Evolutionary conservation across 2,888 invertebrate genomes (phyloP), one percentile per base, ranked within the genome.

Genomic region (Coenonympha glycerion): DNA sequence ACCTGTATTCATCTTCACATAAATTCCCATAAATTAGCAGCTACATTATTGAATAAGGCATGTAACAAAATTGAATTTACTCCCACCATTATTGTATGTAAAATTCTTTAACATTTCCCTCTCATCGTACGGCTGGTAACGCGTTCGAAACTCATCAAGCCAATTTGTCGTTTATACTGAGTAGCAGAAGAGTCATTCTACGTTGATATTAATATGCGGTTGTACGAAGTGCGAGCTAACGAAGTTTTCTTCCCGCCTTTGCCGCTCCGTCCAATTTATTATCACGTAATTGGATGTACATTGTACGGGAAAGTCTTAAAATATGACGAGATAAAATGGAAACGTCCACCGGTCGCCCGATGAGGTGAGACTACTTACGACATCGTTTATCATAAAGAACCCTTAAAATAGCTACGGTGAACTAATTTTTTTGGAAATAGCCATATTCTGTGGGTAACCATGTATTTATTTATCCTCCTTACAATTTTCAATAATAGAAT

Each of bases 211-310:
- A 41, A 33, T 41, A 31, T 3, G 48, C 16, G 40, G 31, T 30
- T 22, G 22, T 22, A 37, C 40, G 33, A 34, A 31, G 13, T 24
- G 21, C 19, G 40, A 13, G 47, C 46, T 52, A 52, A 56, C 56
- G 36, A 50, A 52, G 41, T 54, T 53, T 45, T 40, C 54, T 31
- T 47, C 45, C 44, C 47, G 47, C 45, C 52, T 47, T 44, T 42
- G 18, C 45, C 36, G 30, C 34, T 47, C 41, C 48, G 55, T 55
- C 48, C 55, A 58, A 51, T 58, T 57, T 56, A 47, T 57, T 58
- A 50, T 44, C 34, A 53, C 30, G 52, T 52, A 49, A 52, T 49
- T 42, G 49, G 47, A 52, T 28, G 48, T 13, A 40, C 40, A 52
- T 52, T 28, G 48, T 13, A 40, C 40, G 48, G 8, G 45, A 45